These are phyloP conservation scores for Zygogramma bicolorata DNA, from an alignment of 2,888 invertebrate genomes.

Conservation along the genomic window DNA sequence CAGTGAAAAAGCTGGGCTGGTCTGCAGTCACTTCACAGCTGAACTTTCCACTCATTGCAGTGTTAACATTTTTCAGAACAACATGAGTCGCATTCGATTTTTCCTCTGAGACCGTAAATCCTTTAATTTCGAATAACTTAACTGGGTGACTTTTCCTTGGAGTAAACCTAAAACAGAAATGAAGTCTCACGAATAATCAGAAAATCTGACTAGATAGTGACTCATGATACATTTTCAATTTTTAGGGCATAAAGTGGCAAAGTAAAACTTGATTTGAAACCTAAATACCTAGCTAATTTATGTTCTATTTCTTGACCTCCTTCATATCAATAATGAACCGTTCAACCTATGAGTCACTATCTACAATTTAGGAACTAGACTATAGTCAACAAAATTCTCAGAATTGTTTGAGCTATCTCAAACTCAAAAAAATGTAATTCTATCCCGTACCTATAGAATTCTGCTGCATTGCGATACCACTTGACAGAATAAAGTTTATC, in stretches of 20 bases:
- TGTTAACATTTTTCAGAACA: slow-evolving; percentile 59
- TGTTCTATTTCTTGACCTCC: too few species aligned
- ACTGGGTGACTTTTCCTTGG: slow-evolving; percentile 75
- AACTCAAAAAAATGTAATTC: neutral
- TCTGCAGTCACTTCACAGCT: slow-evolving; percentile 65
- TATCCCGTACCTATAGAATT: slow-evolving; percentile 71
- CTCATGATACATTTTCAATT: too few species aligned
- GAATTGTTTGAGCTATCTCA: neutral
- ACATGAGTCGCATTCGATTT: slow-evolving; percentile 62
- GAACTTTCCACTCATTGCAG: slow-evolving; percentile 61
- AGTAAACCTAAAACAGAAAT: slow-evolving; percentile 62
- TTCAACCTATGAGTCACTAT: too few species aligned
- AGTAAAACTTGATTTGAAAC: too few species aligned
- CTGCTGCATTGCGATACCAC: slow-evolving; percentile 76
- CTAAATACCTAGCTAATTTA: too few species aligned
- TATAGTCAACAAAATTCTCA: neutral
- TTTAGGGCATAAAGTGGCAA: neutral
- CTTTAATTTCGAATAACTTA: slow-evolving; percentile 73
- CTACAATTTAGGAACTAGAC: too few species aligned
- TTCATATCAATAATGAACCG: too few species aligned
- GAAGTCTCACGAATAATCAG: too few species aligned
- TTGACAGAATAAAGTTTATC: slow-evolving; percentile 77
- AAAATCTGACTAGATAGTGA: too few species aligned
- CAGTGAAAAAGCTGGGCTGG: slow-evolving; percentile 64
- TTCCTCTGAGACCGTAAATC: slow-evolving; percentile 74